Evolutionary conservation across 2,797 vertebrate genomes (phyloP).

Genomic region (Poeciliopsis paucimaculata): DNA sequence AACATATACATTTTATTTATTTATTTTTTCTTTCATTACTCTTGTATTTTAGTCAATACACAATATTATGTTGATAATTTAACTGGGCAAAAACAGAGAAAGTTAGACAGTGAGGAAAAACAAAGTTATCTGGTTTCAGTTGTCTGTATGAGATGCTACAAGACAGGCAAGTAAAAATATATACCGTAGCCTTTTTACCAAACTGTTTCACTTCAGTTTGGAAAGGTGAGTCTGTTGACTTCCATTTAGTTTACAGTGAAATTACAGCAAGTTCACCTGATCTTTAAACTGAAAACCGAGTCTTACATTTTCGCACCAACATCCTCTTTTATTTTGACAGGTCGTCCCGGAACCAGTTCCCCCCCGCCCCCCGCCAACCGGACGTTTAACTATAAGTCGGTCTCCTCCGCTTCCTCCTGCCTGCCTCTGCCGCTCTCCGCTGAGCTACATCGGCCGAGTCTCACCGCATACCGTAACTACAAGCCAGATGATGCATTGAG

Average conservation of each 20-base stretch:
- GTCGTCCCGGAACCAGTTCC: neutral
- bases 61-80: neutral
- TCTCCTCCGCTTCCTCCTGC: slow-evolving; percentile 38
- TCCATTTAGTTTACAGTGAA: neutral
- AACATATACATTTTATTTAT: neutral
- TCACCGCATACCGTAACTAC: slow-evolving; percentile 35
- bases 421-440: slow-evolving; percentile 52
- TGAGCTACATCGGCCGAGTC: slow-evolving; percentile 59
- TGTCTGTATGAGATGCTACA: neutral
- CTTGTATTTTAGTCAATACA: neutral
- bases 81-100: neutral
- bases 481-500: slow-evolving; percentile 65
- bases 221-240: neutral
- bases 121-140: neutral
- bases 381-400: neutral
- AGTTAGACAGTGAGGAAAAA: neutral
- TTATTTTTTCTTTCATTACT: neutral
- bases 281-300: neutral
- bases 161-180: neutral
- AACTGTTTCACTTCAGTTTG: neutral
- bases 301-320: neutral
- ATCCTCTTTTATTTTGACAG: slow-evolving; percentile 22
- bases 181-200: neutral
- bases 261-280: neutral
- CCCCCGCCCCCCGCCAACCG: neutral